Conservation (phyloP, 1,140 invertebrate species). For the Drosophila guanche region DNA sequence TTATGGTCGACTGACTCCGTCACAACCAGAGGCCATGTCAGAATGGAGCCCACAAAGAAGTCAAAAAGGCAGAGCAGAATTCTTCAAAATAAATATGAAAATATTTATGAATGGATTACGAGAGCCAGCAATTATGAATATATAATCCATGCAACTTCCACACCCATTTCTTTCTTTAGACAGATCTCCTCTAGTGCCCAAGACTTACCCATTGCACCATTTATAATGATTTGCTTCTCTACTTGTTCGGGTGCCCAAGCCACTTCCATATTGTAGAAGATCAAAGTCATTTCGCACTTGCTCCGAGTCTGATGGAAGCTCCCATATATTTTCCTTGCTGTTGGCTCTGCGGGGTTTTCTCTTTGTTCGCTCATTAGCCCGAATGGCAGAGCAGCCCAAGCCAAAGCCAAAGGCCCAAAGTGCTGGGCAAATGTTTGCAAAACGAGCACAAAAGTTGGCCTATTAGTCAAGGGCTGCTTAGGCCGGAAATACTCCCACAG, state of each 20-base stretch:
- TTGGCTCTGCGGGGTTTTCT: slow-evolving; percentile 1
- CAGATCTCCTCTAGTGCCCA: background rate
- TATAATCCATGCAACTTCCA: too few relatives aligned
- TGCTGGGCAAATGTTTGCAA: slow-evolving; percentile 57
- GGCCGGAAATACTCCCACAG: slow-evolving; percentile 10
- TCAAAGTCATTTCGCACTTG: slow-evolving; percentile 33
- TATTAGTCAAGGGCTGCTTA: slow-evolving; percentile 36
- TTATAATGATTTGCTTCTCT: slow-evolving; percentile 27
- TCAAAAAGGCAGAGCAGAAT: too few relatives aligned
- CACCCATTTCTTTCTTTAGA: too few relatives aligned
- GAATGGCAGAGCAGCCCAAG: slow-evolving; percentile 19
- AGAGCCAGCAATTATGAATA: too few relatives aligned
- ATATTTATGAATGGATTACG: too few relatives aligned
- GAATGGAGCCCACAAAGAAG: too few relatives aligned
- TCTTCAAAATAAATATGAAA: too few relatives aligned
- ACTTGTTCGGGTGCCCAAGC: slow-evolving; percentile 12
- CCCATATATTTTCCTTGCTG: background rate
- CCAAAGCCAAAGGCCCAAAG: slow-evolving; percentile 39
- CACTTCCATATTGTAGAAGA: slow-evolving; percentile 38
- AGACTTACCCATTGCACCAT: slow-evolving; percentile 38
- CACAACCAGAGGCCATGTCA: too few relatives aligned
- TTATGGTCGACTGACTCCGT: slow-evolving; percentile 10
- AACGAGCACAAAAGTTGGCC: slow-evolving; percentile 41
- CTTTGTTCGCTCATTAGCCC: slow-evolving; percentile 59
- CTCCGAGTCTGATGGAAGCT: background rate